Base-by-base conservation (phyloP, 2,888 invertebrate genomes). In the Gnatocerus cornutus region DNA sequence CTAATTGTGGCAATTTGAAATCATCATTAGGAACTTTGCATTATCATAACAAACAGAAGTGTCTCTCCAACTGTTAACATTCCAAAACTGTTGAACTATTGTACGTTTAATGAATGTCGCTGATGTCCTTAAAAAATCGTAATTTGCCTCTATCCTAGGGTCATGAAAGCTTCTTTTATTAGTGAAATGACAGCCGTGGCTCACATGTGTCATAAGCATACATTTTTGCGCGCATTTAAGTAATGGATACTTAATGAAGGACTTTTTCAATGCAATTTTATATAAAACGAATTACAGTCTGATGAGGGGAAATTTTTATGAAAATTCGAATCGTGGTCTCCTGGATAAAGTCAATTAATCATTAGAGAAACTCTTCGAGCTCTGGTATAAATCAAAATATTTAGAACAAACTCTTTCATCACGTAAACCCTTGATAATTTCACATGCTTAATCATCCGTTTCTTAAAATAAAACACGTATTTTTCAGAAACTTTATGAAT, bases 321-420 rank as follows among this genome's bases (percentile, higher is more conserved):
- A 6, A 41, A 41, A 12, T 12, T 12, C 12, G 21, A 50, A 9
- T n/a, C n/a, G n/a, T n/a, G n/a, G 12, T 7, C 16, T 9, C 46
- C 48, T 50, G 48, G 30, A 55, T 53, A 43, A 56, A 14, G 48
- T 55, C 68, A 41, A 68, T 68, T 68, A 68, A 68, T 68, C 68
- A 68, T 55, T 43, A 63, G 63, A 37, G 62, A 56, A 46, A 63
- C 63, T 63, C 50, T 56, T 63, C 21, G n/a, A 63, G 58, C 48
- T 78, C 79, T 76, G 78, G 75, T 69, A 77, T 76, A 75, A 76
- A 81, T 83, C 82, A 81, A 81, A 83, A 83, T 81, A 83, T 82
- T 83, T 83, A 77, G 77, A 78, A 82, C 79, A 78, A 69, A 74
- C 75, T 81, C 79, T 75, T 73, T 82, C 81, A 79, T 59, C 81